phyloP scores from a whole-genome alignment of 2,888 invertebrate species.

The Drosophila fulvimacula region DNA sequence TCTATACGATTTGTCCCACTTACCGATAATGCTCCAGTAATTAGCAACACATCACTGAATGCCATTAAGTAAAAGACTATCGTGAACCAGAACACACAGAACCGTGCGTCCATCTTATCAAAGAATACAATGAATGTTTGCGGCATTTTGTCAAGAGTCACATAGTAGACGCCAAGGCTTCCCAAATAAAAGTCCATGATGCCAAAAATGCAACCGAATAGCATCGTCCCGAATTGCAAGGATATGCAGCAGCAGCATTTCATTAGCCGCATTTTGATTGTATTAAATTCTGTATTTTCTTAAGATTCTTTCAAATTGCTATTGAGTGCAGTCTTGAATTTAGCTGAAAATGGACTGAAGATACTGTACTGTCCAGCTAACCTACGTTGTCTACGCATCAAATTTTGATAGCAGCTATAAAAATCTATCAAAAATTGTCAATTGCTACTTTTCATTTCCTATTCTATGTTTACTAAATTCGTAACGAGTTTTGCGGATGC shows the following conservation, averaged over 20 bases:
- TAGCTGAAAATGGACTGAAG: neutral
- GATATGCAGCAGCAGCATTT: slow-evolving; percentile 39
- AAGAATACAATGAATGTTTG: slow-evolving; percentile 15
- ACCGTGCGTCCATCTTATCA: slow-evolving; percentile 23
- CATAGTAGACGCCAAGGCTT: neutral
- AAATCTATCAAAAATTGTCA: neutral
- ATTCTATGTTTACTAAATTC: neutral
- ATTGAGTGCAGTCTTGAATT: neutral
- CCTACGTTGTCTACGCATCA: neutral
- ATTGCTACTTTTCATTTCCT: too few relatives aligned
- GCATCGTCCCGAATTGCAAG: slow-evolving; percentile 27
- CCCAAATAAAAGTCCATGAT: slow-evolving; percentile 16
- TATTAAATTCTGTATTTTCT: neutral
- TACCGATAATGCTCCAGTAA: slow-evolving; percentile 38
- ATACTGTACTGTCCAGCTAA: neutral
- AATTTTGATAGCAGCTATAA: slow-evolving; percentile 1
- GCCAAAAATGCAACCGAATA: slow-evolving; percentile 15
- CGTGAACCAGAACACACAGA: slow-evolving; percentile 21
- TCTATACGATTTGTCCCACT: slow-evolving; percentile 3
- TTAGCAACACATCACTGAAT: slow-evolving; percentile 18
- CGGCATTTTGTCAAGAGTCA: neutral
- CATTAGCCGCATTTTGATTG: slow-evolving; percentile 23
- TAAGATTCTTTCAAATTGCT: neutral
- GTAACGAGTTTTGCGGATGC: neutral
- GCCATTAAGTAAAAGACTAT: slow-evolving; percentile 11